These are phyloP conservation scores for Epizoanthus rinbou DNA, from an alignment of 92 coral and sea anemone species.

Conservation along the genomic window DNA sequence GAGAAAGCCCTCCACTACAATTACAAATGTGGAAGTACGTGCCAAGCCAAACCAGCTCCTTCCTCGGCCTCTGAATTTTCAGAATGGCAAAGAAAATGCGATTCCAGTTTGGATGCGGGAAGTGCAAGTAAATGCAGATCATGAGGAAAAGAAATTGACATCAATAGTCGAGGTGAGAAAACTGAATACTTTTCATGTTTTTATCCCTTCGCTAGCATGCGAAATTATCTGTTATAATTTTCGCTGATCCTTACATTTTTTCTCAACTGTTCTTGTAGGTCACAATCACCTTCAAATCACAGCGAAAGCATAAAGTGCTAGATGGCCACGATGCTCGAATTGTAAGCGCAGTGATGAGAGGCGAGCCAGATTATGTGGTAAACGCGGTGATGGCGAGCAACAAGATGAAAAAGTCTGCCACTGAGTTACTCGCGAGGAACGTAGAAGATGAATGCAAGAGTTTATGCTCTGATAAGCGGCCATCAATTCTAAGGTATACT, in stretches of 20 bases:
- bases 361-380: slow-evolving; percentile 1
- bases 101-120: background rate
- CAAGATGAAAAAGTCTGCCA: background rate
- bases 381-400: slow-evolving; percentile 8
- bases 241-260: background rate
- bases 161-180: slow-evolving; percentile 9
- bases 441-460: slow-evolving; percentile 43
- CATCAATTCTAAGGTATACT: slow-evolving; percentile 43
- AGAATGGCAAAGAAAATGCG: slow-evolving; percentile 6
- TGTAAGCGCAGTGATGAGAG: slow-evolving; percentile 3
- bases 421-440: background rate
- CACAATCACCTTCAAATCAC: background rate
- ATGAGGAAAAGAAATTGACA: background rate
- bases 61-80: background rate
- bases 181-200: background rate
- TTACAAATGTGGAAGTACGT: background rate
- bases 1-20: slow-evolving; percentile 18
- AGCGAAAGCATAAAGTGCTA: background rate
- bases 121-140: background rate
- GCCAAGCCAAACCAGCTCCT: slow-evolving; percentile 6
- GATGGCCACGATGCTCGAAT: slow-evolving; percentile 8
- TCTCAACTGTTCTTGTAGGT: background rate
- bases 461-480: slow-evolving; percentile 41
- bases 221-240: background rate
- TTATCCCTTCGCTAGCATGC: background rate